Evolutionary conservation across 2,797 vertebrate species (phyloP).

Genomic region (Lepidocolaptes lacrymiger): DNA sequence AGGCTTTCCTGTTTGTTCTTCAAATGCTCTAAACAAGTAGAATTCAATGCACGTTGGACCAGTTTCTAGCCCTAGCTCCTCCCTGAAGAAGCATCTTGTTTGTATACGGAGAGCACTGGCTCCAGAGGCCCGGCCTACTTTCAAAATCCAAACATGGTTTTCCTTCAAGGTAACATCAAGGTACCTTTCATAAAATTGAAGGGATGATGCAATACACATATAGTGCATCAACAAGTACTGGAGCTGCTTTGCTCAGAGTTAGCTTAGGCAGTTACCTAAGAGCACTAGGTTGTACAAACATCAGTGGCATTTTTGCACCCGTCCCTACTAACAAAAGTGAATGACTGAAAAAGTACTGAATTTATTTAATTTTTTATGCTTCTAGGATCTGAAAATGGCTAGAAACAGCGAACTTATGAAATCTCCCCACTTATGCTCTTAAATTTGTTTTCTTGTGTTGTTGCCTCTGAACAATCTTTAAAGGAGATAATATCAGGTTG

Average conservation of each 20-base stretch:
- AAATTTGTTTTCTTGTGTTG: not conserved
- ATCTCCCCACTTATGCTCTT: not conserved
- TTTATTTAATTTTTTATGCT: not conserved
- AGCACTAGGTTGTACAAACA: not conserved
- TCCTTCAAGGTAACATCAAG: constrained; percentile 48
- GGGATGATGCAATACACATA: constrained; percentile 2
- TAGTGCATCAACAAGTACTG: not conserved
- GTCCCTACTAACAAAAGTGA: not conserved
- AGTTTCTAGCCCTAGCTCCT: constrained; percentile 20
- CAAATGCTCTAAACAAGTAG: not conserved
- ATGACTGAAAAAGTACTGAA: not conserved
- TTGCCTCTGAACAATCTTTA: not conserved
- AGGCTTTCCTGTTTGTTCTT: not conserved
- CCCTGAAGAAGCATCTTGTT: constrained; percentile 46
- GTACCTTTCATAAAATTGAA: constrained; percentile 14
- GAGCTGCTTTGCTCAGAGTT: not conserved
- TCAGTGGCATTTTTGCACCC: not conserved
- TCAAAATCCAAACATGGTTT: constrained; percentile 3
- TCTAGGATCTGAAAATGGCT: not conserved
- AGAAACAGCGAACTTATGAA: not conserved
- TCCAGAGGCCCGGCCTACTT: constrained; percentile 5
- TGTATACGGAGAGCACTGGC: not conserved
- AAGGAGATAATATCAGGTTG: not conserved
- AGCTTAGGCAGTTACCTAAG: not conserved
- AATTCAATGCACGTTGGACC: not conserved